A percentile compares a stretch with the other conserved stretches of the same genome.
These are phyloP conservation scores for Leptopterna dolabrata DNA, from an alignment of 2,888 invertebrate genomes.

Conservation along the genomic window DNA sequence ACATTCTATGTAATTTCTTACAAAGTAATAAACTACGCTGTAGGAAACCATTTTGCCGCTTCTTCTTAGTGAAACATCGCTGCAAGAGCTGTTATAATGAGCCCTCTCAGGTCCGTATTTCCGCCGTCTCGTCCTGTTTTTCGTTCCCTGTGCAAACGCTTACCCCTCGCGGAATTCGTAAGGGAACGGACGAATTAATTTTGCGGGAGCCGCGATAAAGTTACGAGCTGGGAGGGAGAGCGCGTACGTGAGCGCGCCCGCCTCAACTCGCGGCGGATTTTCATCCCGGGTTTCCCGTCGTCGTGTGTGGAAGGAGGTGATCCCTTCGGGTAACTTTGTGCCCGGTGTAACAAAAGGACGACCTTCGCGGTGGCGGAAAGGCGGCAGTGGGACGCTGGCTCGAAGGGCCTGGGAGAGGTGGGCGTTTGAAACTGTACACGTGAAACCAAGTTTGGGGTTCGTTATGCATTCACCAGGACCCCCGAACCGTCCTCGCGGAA, in stretches of 20 bases:
- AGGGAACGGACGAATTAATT: not conserved
- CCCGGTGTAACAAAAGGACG: conserved; percentile 9
- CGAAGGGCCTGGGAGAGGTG: not conserved
- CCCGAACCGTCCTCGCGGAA: not conserved
- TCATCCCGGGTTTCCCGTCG: not conserved
- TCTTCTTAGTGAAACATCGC: no score
- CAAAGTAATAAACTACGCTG: no score
- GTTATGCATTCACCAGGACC: conserved; percentile 19
- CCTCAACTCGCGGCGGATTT: not conserved
- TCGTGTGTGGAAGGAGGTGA: not conserved
- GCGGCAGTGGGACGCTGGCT: not conserved
- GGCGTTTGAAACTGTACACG: conserved; percentile 17
- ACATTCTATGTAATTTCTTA: no score
- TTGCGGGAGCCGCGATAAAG: not conserved
- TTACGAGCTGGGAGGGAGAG: not conserved
- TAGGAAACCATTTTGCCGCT: no score
- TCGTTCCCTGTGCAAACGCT: not conserved
- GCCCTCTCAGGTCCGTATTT: no score
- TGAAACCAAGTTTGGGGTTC: conserved; percentile 22
- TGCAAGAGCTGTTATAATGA: no score
- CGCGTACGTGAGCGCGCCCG: not conserved
- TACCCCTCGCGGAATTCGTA: not conserved
- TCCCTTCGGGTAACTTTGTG: not conserved
- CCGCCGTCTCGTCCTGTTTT: no score
- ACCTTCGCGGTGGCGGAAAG: not conserved